These are phyloP conservation scores for Arctia plantaginis DNA, from an alignment of 2,888 invertebrate genomes.

Conservation along the genomic window DNA sequence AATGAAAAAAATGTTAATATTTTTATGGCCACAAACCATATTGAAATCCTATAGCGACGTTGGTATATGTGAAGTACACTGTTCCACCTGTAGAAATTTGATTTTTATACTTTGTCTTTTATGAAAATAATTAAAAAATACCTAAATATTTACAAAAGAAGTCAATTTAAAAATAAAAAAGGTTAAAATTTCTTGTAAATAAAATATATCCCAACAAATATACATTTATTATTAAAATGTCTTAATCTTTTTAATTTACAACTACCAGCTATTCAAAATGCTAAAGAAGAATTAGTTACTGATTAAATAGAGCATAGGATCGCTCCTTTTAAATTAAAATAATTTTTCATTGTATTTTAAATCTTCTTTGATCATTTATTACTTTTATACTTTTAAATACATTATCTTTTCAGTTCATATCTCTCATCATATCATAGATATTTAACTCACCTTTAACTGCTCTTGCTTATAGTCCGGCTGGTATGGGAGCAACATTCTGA, in stretches of 20 bases:
- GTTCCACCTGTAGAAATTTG: conserved; percentile 76
- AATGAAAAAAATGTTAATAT: conserved; percentile 29
- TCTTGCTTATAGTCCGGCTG: conserved; percentile 96
- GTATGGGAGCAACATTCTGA: conserved; percentile 95
- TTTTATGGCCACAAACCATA: conserved; percentile 70
- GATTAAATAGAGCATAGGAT: neutral
- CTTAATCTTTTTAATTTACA: neutral
- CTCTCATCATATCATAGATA: neutral
- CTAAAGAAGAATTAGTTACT: neutral
- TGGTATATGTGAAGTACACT: conserved; percentile 68
- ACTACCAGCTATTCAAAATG: neutral
- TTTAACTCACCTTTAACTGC: conserved; percentile 88
- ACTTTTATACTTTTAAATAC: neutral
- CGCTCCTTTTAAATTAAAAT: neutral
- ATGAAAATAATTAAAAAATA: neutral
- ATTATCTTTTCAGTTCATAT: neutral
- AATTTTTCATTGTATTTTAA: neutral
- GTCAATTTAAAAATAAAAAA: neutral
- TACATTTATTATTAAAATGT: neutral
- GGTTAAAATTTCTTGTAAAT: neutral
- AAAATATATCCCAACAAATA: neutral
- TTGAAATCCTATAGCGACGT: conserved; percentile 71
- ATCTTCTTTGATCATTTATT: neutral
- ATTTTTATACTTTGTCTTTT: conserved; percentile 37
- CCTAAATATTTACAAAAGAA: neutral